These are phyloP conservation scores for Bergia puertoricense DNA, from an alignment of 92 coral and sea anemone species.

Conservation along the genomic window DNA sequence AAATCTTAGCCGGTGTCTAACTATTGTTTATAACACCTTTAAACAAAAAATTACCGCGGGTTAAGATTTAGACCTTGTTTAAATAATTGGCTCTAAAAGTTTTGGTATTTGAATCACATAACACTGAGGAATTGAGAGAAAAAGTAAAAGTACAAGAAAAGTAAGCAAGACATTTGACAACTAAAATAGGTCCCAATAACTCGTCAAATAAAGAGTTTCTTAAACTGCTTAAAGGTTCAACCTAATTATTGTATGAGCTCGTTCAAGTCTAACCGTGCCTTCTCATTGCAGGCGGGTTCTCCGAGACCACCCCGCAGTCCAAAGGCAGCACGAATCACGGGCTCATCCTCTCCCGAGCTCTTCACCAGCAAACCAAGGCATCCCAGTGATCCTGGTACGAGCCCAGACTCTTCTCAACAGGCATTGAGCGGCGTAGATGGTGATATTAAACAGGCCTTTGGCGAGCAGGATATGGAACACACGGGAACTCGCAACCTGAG, in stretches of 20 bases:
- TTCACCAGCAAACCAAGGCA: constrained; percentile 57
- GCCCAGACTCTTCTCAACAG: constrained; percentile 72
- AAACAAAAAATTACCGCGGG: too few species aligned
- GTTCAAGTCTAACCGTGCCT: background rate
- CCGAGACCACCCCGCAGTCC: constrained; percentile 87
- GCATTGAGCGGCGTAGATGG: constrained; percentile 91
- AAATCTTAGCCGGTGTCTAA: too few species aligned
- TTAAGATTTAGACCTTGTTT: too few species aligned
- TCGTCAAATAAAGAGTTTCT: too few species aligned
- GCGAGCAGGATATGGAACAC: constrained; percentile 59
- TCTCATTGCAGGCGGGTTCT: constrained; percentile 84
- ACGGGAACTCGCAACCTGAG: constrained; percentile 78
- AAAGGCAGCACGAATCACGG: constrained; percentile 62
- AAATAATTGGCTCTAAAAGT: background rate
- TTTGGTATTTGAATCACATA: background rate
- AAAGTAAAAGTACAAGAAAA: background rate
- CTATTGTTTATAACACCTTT: too few species aligned
- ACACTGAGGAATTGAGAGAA: background rate
- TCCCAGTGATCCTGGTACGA: constrained; percentile 53
- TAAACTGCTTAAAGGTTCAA: too few species aligned
- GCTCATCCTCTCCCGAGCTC: constrained; percentile 48
- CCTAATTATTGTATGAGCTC: background rate
- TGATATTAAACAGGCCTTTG: constrained; percentile 82
- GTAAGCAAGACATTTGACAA: too few species aligned
- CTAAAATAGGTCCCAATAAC: too few species aligned